Percentiles rank a stretch among this genome's conserved stretches.
Evolutionary conservation across 2,888 invertebrate genomes (phyloP).

Genomic region (Nephrocerus scutellatus): DNA sequence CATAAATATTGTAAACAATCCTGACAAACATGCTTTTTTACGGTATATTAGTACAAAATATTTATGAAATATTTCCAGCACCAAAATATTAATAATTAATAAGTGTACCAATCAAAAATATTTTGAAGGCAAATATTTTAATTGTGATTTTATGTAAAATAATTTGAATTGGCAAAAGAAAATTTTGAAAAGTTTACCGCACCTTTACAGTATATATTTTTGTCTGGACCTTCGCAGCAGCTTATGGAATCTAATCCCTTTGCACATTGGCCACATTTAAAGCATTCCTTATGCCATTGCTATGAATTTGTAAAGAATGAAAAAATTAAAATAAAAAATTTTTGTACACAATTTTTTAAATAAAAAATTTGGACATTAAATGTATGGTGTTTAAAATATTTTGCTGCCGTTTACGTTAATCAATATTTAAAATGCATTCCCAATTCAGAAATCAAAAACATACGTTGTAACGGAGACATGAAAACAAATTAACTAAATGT

Average conservation of each 20-base stretch:
- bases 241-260: slow-evolving; percentile 85
- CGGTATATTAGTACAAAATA: no score
- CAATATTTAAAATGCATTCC: background rate
- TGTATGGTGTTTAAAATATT: no score
- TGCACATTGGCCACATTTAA: slow-evolving; percentile 81
- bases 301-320: no score
- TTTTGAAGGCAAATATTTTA: no score
- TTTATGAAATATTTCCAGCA: no score
- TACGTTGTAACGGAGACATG: background rate
- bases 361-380: no score
- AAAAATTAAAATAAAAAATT: no score
- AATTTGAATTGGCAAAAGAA: background rate
- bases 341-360: no score
- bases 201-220: slow-evolving; percentile 96
- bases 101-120: no score
- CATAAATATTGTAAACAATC: background rate
- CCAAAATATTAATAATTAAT: no score
- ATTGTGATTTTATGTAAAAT: slow-evolving; percentile 1
- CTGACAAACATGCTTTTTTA: no score
- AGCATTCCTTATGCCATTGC: slow-evolving; percentile 84
- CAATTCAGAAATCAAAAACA: background rate
- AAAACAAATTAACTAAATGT: background rate
- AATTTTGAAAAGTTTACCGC: slow-evolving; percentile 5
- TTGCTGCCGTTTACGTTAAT: no score
- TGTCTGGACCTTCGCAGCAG: slow-evolving; percentile 90